phyloP scores from a whole-genome alignment of 2,888 invertebrate species.

The Dasypogon diadema region DNA sequence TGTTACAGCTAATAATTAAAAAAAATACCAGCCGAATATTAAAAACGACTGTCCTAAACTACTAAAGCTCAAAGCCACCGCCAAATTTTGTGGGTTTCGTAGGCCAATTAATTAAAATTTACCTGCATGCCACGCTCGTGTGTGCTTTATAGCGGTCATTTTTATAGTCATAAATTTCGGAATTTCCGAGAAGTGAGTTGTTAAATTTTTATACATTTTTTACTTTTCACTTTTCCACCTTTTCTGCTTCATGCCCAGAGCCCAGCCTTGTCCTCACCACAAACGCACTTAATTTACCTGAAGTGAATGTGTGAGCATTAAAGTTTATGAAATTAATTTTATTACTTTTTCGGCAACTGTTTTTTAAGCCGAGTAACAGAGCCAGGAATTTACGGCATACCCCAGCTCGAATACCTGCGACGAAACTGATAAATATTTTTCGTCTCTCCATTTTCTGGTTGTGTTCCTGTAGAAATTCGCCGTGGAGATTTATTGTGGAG shows the following conservation, averaged over 20 bases:
- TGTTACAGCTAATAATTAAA: too few species aligned
- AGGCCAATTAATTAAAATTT: slow-evolving; percentile 47
- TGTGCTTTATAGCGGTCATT: slow-evolving; percentile 47
- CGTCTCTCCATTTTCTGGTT: slow-evolving; percentile 2
- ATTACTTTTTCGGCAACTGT: slow-evolving; percentile 45
- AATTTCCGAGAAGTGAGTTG: slow-evolving; percentile 45
- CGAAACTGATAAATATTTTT: slow-evolving; percentile 44
- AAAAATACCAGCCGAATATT: background rate
- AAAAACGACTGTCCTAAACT: slow-evolving; percentile 36
- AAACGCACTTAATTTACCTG: slow-evolving; percentile 31
- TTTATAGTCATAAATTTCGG: slow-evolving; percentile 44
- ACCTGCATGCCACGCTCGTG: slow-evolving; percentile 41
- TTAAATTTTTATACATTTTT: slow-evolving; percentile 38
- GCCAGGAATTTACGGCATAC: slow-evolving; percentile 43
- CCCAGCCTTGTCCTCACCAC: background rate
- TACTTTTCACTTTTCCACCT: slow-evolving; percentile 44
- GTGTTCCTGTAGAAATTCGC: slow-evolving; percentile 32
- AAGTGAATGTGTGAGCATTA: slow-evolving; percentile 47
- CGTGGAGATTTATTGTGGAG: slow-evolving; percentile 11
- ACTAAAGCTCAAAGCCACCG: slow-evolving; percentile 34
- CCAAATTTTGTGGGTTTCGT: slow-evolving; percentile 30
- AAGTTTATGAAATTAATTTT: slow-evolving; percentile 44
- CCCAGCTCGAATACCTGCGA: slow-evolving; percentile 27
- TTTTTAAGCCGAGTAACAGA: slow-evolving; percentile 4
- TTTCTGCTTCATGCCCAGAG: background rate